Percentiles rank a stretch among this genome's conserved stretches.
Evolutionary conservation across 2,113 vertebrate genomes (phyloP).

Genomic region (Merops nubicus): DNA sequence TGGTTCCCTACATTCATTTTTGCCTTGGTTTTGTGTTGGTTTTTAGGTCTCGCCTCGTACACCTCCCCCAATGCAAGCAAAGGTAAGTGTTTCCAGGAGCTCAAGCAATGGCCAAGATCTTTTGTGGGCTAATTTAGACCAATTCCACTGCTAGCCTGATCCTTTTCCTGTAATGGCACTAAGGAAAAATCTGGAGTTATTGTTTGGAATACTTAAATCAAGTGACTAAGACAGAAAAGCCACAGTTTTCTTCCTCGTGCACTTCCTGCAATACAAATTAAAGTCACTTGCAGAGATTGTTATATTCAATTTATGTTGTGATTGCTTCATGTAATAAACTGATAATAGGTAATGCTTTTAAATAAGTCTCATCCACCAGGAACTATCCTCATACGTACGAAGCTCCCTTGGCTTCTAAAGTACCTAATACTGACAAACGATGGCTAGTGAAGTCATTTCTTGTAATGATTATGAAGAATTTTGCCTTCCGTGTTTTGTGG

Average conservation of each 20-base stretch:
- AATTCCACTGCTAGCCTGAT: background rate
- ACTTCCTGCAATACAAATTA: background rate
- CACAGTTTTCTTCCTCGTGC: background rate
- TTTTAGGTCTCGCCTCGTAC: conserved; percentile 83
- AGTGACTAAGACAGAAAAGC: background rate
- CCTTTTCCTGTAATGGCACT: background rate
- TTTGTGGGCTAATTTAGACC: background rate
- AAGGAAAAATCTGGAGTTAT: background rate
- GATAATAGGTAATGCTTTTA: background rate
- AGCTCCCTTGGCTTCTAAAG: background rate
- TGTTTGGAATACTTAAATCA: background rate
- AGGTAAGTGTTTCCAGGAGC: conserved; percentile 69
- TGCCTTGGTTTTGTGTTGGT: background rate
- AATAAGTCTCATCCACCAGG: background rate
- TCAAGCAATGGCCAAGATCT: background rate
- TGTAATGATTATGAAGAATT: background rate
- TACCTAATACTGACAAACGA: background rate
- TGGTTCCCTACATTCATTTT: background rate
- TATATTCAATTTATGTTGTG: background rate
- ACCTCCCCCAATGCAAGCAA: conserved; percentile 82
- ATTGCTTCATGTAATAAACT: background rate
- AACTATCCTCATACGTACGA: background rate
- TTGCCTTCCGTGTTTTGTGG: background rate
- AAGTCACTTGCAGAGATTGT: background rate
- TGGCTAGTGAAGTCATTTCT: background rate